A percentile compares a stretch with the other conserved stretches of the same genome.
Conservation (phyloP, 1,140 invertebrate species). For the Hyles vespertilio region DNA sequence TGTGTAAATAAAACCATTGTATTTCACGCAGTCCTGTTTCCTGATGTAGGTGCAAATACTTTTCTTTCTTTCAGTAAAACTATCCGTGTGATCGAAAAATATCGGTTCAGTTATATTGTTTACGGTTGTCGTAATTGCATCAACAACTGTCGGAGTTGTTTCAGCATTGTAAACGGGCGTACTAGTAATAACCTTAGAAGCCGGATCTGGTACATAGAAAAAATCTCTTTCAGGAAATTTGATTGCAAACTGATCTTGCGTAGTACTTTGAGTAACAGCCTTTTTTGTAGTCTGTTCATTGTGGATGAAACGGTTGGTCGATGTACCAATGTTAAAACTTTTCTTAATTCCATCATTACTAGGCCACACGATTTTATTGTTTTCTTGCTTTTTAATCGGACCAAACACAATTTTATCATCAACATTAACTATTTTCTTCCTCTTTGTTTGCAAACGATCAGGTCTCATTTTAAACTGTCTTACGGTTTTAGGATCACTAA, state of each 20-base stretch:
- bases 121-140: not conserved
- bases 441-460: not conserved
- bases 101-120: constrained; percentile 17
- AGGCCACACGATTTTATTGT: constrained; percentile 14
- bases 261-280: no score
- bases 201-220: not conserved
- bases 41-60: constrained; percentile 54
- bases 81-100: constrained; percentile 26
- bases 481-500: not conserved
- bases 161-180: not conserved
- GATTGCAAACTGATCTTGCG: no score
- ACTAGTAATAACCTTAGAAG: not conserved
- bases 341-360: no score
- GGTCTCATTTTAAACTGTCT: not conserved
- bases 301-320: no score
- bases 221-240: not conserved
- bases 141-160: not conserved
- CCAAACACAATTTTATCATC: not conserved
- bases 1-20: constrained; percentile 22
- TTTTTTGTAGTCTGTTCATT: no score
- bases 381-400: not conserved
- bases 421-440: not conserved
- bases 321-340: no score
- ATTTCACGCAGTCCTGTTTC: constrained; percentile 34
- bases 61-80: constrained; percentile 22